Conservation (phyloP, 2,113 vertebrate genomes). For the Gnathonemus echidnorhynchus region DNA sequence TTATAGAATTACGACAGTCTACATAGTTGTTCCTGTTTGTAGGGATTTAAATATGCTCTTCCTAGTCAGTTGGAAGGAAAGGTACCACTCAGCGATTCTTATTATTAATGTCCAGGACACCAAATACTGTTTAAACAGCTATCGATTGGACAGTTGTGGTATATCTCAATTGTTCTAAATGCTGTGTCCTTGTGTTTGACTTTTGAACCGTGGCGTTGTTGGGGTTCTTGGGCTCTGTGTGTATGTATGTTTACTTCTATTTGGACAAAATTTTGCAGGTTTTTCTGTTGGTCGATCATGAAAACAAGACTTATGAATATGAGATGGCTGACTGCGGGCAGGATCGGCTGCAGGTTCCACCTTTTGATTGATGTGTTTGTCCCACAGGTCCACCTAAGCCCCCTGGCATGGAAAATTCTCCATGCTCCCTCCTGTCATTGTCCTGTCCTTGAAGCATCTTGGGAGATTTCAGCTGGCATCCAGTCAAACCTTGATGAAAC, state of each 20-base stretch:
- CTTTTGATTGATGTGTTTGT: slow-evolving; percentile 21
- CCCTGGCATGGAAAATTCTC: not conserved
- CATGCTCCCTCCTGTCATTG: not conserved
- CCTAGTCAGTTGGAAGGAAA: not conserved
- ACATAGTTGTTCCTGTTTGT: not conserved
- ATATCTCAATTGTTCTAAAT: not conserved
- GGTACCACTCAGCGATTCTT: not conserved
- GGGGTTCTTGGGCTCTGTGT: not conserved
- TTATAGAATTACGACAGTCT: not conserved
- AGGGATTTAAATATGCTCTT: not conserved
- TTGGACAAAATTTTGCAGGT: not conserved
- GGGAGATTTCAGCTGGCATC: slow-evolving; percentile 51
- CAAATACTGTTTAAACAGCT: not conserved
- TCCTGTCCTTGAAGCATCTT: slow-evolving; percentile 25
- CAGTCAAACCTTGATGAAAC: slow-evolving; percentile 37
- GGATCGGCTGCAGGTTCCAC: not conserved
- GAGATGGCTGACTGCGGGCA: not conserved
- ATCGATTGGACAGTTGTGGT: not conserved
- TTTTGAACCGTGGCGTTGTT: not conserved
- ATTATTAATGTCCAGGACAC: not conserved
- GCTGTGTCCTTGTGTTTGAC: not conserved
- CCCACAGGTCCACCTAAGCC: slow-evolving; percentile 47
- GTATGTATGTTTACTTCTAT: not conserved
- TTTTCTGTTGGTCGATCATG: not conserved
- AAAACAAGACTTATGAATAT: not conserved